Percentiles rank a stretch among this genome's conserved stretches.
Evolutionary conservation across 2,113 vertebrate genomes (phyloP).

Genomic region (Willisornis vidua): DNA sequence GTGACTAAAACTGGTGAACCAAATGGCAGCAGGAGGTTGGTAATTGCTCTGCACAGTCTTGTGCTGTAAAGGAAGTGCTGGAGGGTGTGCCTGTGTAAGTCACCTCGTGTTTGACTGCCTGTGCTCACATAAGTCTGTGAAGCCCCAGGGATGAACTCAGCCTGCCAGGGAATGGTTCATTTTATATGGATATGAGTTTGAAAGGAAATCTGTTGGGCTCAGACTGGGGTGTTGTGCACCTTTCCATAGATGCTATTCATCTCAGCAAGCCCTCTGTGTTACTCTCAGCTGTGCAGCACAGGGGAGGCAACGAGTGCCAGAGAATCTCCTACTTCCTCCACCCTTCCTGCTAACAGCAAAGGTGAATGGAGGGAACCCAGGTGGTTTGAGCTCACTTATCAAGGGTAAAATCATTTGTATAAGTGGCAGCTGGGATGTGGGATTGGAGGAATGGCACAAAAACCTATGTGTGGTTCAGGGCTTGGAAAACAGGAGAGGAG

Average conservation of each 20-base stretch:
- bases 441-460: not conserved
- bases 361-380: not conserved
- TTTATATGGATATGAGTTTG: not conserved
- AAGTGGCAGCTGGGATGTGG: not conserved
- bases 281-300: not conserved
- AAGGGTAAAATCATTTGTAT: not conserved
- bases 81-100: not conserved
- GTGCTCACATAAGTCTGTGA: not conserved
- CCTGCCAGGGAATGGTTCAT: accelerated
- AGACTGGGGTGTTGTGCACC: not conserved
- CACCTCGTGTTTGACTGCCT: accelerated
- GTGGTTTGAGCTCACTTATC: not conserved
- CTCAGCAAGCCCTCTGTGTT: not conserved
- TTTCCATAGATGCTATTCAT: accelerated
- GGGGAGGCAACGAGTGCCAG: not conserved
- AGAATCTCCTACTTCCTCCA: not conserved
- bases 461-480: not conserved
- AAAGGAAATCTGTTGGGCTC: not conserved
- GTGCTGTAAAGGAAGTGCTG: accelerated
- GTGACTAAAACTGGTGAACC: not conserved
- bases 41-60: accelerated
- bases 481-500: not conserved
- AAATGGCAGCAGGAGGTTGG: not conserved
- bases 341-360: not conserved
- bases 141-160: not conserved